Percentiles rank a stretch among this genome's conserved stretches.
Conservation (phyloP, 1,140 invertebrate genomes). For the Zaprionus inermis region DNA sequence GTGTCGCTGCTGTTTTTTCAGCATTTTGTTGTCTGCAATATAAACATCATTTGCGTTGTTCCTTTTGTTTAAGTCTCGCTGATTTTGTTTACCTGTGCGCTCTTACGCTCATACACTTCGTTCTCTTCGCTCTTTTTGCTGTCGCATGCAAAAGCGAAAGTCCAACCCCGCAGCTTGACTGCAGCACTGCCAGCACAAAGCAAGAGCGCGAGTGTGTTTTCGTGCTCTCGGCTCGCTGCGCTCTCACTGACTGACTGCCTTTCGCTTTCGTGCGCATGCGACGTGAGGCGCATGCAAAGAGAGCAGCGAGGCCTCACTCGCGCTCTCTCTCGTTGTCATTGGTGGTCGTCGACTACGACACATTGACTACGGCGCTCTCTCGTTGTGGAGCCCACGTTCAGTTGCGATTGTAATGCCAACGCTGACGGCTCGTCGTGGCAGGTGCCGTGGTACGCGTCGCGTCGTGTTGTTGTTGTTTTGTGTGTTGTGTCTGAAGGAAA, state of each 20-base stretch:
- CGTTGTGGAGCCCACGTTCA: slow-evolving; percentile 29
- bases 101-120: neutral
- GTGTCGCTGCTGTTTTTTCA: slow-evolving; percentile 45
- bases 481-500: slow-evolving; percentile 28
- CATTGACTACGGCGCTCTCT: neutral
- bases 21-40: slow-evolving; percentile 77
- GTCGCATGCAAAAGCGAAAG: slow-evolving; percentile 48
- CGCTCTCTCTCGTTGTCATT: slow-evolving; percentile 1
- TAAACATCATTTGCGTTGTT: slow-evolving; percentile 79
- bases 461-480: slow-evolving; percentile 38
- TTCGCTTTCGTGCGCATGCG: slow-evolving; percentile 26
- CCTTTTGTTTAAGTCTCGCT: slow-evolving; percentile 74
- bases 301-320: neutral
- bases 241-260: slow-evolving; percentile 6
- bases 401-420: slow-evolving; percentile 80
- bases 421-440: slow-evolving; percentile 53
- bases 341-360: neutral
- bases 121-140: slow-evolving; percentile 24
- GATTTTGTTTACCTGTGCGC: slow-evolving; percentile 78
- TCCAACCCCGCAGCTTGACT: slow-evolving; percentile 34
- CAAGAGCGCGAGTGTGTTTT: neutral
- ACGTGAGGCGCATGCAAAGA: slow-evolving; percentile 6
- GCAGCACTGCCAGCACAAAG: slow-evolving; percentile 39
- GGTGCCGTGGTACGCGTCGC: slow-evolving; percentile 61
- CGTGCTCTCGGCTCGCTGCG: neutral